These are phyloP conservation scores for Alexandromys oeconomus DNA, from an alignment of 2,797 vertebrate species.

Conservation along the genomic window DNA sequence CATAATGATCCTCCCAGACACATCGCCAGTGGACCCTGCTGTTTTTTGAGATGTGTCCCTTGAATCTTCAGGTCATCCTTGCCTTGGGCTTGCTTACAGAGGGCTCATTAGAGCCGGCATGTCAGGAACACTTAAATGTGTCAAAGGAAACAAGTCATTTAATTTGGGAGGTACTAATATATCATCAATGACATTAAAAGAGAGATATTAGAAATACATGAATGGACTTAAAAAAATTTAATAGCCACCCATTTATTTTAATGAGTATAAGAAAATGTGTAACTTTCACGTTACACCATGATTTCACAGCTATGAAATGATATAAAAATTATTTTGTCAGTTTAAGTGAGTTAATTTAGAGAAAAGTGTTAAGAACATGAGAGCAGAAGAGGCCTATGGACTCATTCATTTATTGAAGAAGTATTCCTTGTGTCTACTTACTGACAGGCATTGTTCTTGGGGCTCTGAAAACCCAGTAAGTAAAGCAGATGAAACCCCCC, in stretches of 20 bases:
- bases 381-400: background rate
- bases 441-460: background rate
- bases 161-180: background rate
- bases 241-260: slow-evolving; percentile 32
- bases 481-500: background rate
- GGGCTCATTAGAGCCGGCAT: background rate
- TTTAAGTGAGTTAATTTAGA: slow-evolving; percentile 63
- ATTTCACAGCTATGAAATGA: slow-evolving; percentile 43
- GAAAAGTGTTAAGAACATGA: slow-evolving; percentile 30
- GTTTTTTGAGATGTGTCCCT: fast-evolving
- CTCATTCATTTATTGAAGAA: background rate
- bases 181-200: background rate
- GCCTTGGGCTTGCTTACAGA: background rate
- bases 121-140: background rate
- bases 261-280: slow-evolving; percentile 42
- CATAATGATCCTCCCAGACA: background rate
- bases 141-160: background rate
- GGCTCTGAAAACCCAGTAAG: background rate
- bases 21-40: fast-evolving
- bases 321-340: slow-evolving; percentile 66
- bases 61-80: background rate
- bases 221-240: slow-evolving; percentile 3
- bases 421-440: background rate
- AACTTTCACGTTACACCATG: slow-evolving; percentile 7
- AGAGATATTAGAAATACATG: slow-evolving; percentile 29